A percentile compares a stretch with the other conserved stretches of the same genome.
Conservation (phyloP, 2,113 vertebrate species). For the Isurus oxyrinchus region DNA sequence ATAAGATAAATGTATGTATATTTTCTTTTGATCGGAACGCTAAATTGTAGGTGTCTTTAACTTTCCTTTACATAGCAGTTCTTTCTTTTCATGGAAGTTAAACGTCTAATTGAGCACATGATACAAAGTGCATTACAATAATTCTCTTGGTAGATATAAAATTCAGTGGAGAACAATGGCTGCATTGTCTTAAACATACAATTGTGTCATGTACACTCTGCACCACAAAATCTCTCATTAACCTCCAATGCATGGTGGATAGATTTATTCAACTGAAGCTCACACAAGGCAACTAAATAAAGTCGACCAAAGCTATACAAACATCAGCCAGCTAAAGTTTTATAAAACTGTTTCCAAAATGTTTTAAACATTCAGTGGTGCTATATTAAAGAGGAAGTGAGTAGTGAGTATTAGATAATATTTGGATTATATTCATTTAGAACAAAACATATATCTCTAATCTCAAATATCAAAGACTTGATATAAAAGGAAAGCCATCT, state of each 20-base stretch:
- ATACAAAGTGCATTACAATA: neutral
- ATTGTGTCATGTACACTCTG: neutral
- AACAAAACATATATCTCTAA: neutral
- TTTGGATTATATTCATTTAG: neutral
- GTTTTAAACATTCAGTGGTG: neutral
- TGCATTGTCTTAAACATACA: neutral
- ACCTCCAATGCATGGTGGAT: neutral
- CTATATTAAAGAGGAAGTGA: neutral
- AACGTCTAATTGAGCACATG: neutral
- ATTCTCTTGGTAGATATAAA: neutral
- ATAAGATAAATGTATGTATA: neutral
- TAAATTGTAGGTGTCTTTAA: neutral
- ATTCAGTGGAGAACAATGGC: neutral
- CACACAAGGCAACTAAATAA: neutral
- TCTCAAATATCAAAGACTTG: neutral
- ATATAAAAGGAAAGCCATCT: neutral
- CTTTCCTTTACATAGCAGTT: neutral
- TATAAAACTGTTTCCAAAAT: neutral
- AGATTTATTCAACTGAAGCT: neutral
- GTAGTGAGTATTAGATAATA: neutral
- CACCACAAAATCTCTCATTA: neutral
- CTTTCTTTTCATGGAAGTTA: neutral
- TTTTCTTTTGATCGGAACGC: neutral
- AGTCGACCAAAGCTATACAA: neutral
- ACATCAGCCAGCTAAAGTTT: neutral